A percentile compares a stretch with the other conserved stretches of the same genome.
Conservation (phyloP, 2,797 vertebrate species). For the Rhincodon typus region DNA sequence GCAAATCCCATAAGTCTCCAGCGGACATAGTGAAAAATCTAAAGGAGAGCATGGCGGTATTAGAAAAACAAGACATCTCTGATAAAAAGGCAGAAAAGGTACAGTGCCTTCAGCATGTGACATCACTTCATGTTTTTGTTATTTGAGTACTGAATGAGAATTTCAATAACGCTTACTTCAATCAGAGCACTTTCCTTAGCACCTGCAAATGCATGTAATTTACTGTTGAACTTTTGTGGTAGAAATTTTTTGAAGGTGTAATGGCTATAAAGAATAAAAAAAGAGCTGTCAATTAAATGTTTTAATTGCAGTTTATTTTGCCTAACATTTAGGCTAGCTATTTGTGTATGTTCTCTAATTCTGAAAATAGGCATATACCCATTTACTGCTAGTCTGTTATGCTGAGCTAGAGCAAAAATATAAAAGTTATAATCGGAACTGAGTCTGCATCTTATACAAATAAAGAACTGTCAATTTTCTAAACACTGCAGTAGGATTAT, state of each 20-base stretch:
- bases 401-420: neutral
- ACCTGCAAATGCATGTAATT: neutral
- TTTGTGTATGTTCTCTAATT: neutral
- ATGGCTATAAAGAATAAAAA: neutral
- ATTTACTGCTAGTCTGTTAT: no score
- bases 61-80: conserved; percentile 94
- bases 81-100: conserved; percentile 98
- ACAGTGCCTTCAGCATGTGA: conserved; percentile 35
- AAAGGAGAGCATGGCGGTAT: conserved; percentile 89
- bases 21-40: conserved; percentile 96
- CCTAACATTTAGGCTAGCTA: neutral
- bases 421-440: neutral
- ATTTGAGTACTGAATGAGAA: neutral
- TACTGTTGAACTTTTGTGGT: neutral
- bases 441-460: neutral
- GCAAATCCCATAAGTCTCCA: conserved; percentile 95
- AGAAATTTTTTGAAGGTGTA: neutral
- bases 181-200: neutral
- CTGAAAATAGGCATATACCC: neutral
- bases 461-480: neutral
- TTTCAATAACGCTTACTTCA: neutral
- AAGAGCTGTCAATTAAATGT: neutral
- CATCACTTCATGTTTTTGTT: neutral
- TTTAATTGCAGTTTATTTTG: neutral
- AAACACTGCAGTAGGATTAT: neutral